Evolutionary conservation across 2,797 vertebrate species (phyloP), one percentile per base, ranked within the genome.

Genomic region (Sebastes minor): DNA sequence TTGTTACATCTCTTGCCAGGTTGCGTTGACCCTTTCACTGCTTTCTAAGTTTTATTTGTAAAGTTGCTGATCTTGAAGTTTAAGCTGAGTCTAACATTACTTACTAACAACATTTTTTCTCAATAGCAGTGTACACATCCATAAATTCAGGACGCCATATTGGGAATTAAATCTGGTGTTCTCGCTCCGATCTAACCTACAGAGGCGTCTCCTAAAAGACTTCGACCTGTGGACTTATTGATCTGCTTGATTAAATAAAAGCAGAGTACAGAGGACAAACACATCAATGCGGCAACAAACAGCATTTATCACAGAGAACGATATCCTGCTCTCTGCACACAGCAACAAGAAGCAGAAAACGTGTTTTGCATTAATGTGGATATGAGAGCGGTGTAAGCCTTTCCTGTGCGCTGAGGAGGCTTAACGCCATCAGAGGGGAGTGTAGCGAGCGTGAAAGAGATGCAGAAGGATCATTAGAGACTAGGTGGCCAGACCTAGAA

Each of bases 221-320:
- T 69, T 46, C 5, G 16, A 6, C 23, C 61, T 2, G 71, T 28
- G 46, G 77, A 81, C 74, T 78, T 78, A 46, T 23, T 60, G 80
- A 64, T 14, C 63, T 30, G 71, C 60, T 42, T 38, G 56, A 62
- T 42, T 61, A 77, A 77, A 68, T 46, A 72, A 59, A 57, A 67
- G 25, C 71, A 4, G 49, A 57, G 35, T 8, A 18, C 27, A 65
- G 23, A 12, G 32, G 8, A 64, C 27, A 75, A 78, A 81, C 32
- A 13, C n/a, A 61, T 27, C 23, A 38, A 6, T 20, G 14, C 2
- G 65, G 30, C 53, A 62, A 4, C 28, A 64, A 68, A 74, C 49
- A 46, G 56, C 56, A 49, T 55, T 63, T 2, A 49, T 16, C 49
- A 35, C 35, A 30, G 23, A 65, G 63, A 62, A 65, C 4, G 0